Percentiles rank a stretch among this genome's conserved stretches.
phyloP scores from a whole-genome alignment of 2,888 invertebrate species.

The Rapana venosa region DNA sequence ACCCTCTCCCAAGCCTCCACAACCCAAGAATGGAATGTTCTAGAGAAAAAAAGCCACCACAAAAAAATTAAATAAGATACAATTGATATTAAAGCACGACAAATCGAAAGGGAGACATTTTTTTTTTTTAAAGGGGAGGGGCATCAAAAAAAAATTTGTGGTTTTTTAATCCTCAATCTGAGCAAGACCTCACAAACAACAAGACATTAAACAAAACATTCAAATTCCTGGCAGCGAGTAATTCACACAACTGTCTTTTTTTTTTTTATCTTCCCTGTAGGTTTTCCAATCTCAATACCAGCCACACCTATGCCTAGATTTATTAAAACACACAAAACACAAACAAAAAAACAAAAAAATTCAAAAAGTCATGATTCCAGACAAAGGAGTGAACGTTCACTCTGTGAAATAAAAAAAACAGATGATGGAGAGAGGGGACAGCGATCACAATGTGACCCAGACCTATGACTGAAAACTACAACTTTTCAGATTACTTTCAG shows the following conservation, averaged over 20 bases:
- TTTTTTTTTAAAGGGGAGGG: no score
- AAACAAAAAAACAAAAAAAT: background rate
- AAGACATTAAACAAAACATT: background rate
- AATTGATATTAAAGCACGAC: background rate
- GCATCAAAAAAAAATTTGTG: background rate
- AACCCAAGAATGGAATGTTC: constrained; percentile 11
- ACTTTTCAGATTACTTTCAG: no score
- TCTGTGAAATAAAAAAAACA: no score
- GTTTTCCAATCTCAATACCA: background rate
- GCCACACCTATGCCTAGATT: background rate
- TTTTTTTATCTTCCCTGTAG: no score
- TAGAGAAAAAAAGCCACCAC: background rate
- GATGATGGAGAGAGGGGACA: no score
- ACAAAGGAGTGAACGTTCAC: no score
- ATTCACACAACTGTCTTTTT: no score
- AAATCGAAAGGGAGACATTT: no score
- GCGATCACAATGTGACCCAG: no score
- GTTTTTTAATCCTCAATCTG: background rate
- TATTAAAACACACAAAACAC: background rate
- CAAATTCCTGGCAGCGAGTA: no score
- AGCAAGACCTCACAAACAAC: background rate
- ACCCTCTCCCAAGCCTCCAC: background rate
- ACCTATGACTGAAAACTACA: no score
- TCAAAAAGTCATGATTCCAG: background rate
- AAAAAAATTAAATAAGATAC: background rate